These are phyloP conservation scores for Hippocampus guttulatus DNA, from an alignment of 2,113 vertebrate species.

Conservation along the genomic window DNA sequence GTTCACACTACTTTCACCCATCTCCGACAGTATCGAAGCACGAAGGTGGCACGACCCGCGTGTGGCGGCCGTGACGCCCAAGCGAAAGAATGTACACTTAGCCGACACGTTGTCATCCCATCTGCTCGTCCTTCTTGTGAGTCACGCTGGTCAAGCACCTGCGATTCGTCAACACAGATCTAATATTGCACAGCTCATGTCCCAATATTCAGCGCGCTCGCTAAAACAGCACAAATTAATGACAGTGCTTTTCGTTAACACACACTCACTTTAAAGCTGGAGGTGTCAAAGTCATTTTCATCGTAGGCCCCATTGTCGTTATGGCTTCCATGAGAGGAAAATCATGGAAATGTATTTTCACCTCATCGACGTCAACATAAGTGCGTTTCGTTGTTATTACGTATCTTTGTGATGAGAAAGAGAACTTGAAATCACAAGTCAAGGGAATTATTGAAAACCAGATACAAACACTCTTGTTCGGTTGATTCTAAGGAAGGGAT, in stretches of 20 bases:
- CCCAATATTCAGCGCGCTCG: slow-evolving; percentile 14
- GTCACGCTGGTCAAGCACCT: slow-evolving; percentile 22
- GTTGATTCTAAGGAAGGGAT: neutral
- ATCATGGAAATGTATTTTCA: neutral
- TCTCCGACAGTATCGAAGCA: slow-evolving; percentile 6
- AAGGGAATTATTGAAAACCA: neutral
- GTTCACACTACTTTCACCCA: neutral
- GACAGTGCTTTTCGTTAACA: neutral
- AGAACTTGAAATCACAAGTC: neutral
- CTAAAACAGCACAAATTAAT: slow-evolving; percentile 4
- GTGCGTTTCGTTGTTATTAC: too few relatives aligned
- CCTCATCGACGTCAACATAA: neutral
- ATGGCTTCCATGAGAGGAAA: neutral
- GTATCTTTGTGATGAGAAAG: too few relatives aligned
- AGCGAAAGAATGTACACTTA: slow-evolving; percentile 28
- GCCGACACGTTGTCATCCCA: slow-evolving; percentile 53
- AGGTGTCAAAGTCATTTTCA: neutral
- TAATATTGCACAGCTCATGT: slow-evolving; percentile 13
- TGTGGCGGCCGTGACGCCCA: slow-evolving; percentile 20
- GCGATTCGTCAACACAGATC: slow-evolving; percentile 15
- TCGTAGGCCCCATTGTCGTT: neutral
- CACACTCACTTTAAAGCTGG: neutral
- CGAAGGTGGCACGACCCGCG: slow-evolving; percentile 14
- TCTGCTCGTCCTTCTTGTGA: slow-evolving; percentile 41
- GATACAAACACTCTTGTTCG: neutral